Conservation (phyloP, 2,888 invertebrate species). For the Drosophila setosimentum region DNA sequence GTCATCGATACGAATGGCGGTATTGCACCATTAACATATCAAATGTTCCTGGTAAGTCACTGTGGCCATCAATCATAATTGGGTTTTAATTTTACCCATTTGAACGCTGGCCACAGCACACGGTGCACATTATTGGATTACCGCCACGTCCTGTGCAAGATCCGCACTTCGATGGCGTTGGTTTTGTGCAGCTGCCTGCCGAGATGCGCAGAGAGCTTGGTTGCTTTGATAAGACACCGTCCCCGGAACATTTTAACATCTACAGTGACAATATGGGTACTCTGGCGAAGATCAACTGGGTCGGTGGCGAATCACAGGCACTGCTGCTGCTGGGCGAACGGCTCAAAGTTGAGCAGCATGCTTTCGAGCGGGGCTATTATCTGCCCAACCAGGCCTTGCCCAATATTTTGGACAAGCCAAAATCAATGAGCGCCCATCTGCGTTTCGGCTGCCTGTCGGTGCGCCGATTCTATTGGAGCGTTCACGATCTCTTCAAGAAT, state of each 20-base stretch:
- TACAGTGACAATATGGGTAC: slow-evolving; percentile 85
- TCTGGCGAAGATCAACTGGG: slow-evolving; percentile 86
- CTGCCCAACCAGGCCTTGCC: slow-evolving; percentile 90
- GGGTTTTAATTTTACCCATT: not conserved
- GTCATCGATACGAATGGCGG: slow-evolving; percentile 90
- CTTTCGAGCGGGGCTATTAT: slow-evolving; percentile 87
- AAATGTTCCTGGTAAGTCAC: slow-evolving; percentile 88
- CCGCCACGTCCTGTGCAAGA: slow-evolving; percentile 87
- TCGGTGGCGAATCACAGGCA: slow-evolving; percentile 89
- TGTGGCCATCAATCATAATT: not conserved
- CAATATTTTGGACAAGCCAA: slow-evolving; percentile 88
- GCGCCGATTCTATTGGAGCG: slow-evolving; percentile 89
- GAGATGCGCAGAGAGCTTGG: slow-evolving; percentile 86
- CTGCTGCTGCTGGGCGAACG: slow-evolving; percentile 87
- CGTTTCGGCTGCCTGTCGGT: slow-evolving; percentile 91
- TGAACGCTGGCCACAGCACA: slow-evolving; percentile 86
- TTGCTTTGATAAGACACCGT: slow-evolving; percentile 87
- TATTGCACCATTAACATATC: slow-evolving; percentile 89
- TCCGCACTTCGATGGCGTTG: slow-evolving; percentile 85
- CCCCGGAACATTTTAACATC: slow-evolving; percentile 87
- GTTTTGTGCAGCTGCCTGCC: slow-evolving; percentile 86
- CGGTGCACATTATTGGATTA: slow-evolving; percentile 87
- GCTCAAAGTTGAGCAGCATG: slow-evolving; percentile 87
- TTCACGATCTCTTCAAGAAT: slow-evolving; percentile 88
- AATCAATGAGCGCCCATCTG: slow-evolving; percentile 90